Base-by-base conservation (phyloP, 2,888 invertebrate species). In the Chalcosyrphus nemorum region DNA sequence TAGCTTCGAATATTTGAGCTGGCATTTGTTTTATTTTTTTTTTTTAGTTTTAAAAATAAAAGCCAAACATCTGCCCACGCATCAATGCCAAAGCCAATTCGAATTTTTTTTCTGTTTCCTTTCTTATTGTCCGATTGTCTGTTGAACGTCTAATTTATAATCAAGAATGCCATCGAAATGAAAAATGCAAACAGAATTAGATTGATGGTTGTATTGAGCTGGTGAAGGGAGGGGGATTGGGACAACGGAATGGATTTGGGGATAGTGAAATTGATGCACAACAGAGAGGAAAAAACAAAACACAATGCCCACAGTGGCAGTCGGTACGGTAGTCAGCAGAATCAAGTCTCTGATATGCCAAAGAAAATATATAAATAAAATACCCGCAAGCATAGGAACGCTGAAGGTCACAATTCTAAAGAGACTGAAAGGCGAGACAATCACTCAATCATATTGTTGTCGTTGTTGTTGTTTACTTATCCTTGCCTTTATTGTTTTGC, bases 391-490 rank as follows among this genome's bases (percentile, higher is more conserved):
- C 7, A 50, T 21, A 32, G 19, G 17, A 59, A 13, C 29, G 43
- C 47, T 63, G 81, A 81, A 81, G 81, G 81, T 77, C 81, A n/a
- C n/a, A 59, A 45, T 71, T 45, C 71, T 15, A 59, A 65, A 71
- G 59, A 81, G 81, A 81, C 77, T 71, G 41, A 65, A 71, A 76
- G 81, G 77, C 81, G 81, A 81, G 81, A 81, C 81, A 81, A 66
- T 72, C 71, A 68, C 41, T 50, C 59, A 19, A 74, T 74, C 45
- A 35, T 21, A 29, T 35, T 35, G 35, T n/a, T n/a, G n/a, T n/a
- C 24, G 24, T 52, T 80, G 50, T 41, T 65, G 57, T 74, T 66
- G 43, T 72, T 78, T 78, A 43, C 45, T 54, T 77, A 29, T 43
- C 45, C 50, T 78, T 57, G 32, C 45, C 50, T 78, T 57, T 21